Evolutionary conservation across 2,113 vertebrate species (phyloP).

Genomic region (Varanus salvator): DNA sequence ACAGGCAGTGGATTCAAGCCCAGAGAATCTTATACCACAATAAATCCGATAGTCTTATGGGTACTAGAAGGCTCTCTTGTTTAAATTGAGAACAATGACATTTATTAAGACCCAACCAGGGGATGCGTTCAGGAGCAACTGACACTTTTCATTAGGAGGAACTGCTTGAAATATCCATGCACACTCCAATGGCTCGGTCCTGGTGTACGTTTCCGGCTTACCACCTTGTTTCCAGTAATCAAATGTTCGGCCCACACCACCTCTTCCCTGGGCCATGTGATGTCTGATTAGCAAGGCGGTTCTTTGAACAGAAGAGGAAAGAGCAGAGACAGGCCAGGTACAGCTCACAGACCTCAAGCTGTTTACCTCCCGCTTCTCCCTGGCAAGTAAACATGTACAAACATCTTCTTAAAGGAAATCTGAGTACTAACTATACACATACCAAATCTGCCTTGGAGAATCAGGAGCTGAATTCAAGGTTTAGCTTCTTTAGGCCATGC

Average conservation of each 20-base stretch:
- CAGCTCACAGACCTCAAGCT: background rate
- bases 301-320: background rate
- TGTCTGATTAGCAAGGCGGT: background rate
- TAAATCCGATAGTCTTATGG: background rate
- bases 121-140: background rate
- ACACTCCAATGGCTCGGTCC: too few relatives aligned
- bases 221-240: background rate
- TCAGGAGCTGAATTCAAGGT: background rate
- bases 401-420: background rate
- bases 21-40: background rate
- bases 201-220: background rate
- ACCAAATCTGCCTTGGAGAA: background rate
- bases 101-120: background rate
- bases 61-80: background rate
- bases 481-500: background rate
- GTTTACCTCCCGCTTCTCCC: background rate
- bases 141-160: background rate
- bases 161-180: background rate
- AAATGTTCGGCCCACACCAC: background rate
- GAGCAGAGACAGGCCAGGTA: too few relatives aligned
- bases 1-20: background rate
- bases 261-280: background rate
- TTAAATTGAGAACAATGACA: background rate
- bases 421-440: background rate
- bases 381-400: background rate